These are phyloP conservation scores for Heliconius melpomene DNA, from an alignment of 1,140 invertebrate species.

Conservation along the genomic window DNA sequence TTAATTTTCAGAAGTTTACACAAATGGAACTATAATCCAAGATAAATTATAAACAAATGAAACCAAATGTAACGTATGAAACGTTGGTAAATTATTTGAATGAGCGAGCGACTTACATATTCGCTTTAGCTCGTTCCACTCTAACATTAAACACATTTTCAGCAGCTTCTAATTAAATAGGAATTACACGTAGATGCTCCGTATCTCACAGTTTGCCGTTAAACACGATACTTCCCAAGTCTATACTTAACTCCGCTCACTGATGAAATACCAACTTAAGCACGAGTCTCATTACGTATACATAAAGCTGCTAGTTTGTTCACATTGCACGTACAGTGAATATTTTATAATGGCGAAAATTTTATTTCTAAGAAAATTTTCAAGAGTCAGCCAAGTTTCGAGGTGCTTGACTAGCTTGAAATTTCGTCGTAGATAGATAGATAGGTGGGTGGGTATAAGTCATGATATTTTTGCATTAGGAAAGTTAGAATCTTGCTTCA, in stretches of 20 bases:
- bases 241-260: slow-evolving; percentile 31
- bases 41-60: background rate
- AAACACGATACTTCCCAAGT: slow-evolving; percentile 37
- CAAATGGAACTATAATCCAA: too few species aligned
- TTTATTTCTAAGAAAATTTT: slow-evolving; percentile 16
- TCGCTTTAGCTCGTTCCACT: background rate
- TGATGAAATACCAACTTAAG: slow-evolving; percentile 34
- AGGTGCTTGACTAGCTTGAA: slow-evolving; percentile 8
- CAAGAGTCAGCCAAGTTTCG: slow-evolving; percentile 13
- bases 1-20: too few species aligned
- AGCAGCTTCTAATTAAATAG: slow-evolving; percentile 31
- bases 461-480: background rate
- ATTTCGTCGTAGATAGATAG: background rate
- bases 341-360: slow-evolving; percentile 10
- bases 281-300: slow-evolving; percentile 35
- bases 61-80: background rate
- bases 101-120: background rate
- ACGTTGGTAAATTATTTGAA: background rate
- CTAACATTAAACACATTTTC: slow-evolving; percentile 29
- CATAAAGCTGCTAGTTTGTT: slow-evolving; percentile 18
- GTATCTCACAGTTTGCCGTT: slow-evolving; percentile 33
- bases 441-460: background rate
- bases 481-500: too few species aligned
- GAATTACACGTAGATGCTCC: slow-evolving; percentile 24
- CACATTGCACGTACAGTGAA: slow-evolving; percentile 26